Evolutionary conservation across 2,888 invertebrate genomes (phyloP), one percentile per base, ranked within the genome.

Genomic region (Microlaimidae sp.): DNA sequence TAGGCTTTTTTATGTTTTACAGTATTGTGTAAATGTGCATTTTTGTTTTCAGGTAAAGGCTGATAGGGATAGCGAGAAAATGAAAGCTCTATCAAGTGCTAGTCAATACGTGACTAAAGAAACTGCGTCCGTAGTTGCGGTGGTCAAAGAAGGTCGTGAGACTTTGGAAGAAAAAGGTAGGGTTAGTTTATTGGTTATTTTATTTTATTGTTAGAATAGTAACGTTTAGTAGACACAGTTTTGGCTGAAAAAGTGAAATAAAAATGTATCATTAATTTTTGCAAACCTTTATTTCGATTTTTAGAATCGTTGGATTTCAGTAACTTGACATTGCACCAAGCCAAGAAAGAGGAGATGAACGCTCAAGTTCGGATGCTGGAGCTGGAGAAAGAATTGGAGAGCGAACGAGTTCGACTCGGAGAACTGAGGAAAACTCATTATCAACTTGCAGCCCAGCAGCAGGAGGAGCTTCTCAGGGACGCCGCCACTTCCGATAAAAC

Each of bases 281-380:
- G n/a, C n/a, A n/a, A n/a, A n/a, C n/a, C n/a, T n/a, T n/a, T n/a
- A n/a, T n/a, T 7, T 32, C 32, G 53, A 47, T 32, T 60, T 67
- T 10, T 77, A 82, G 89, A 86, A 66, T 83, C 88, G 52, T 76
- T 90, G 62, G 93, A 97, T 74, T 82, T 93, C 64, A 81, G 83
- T 1, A 81, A 85, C 61, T 73, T 97, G 58, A 82, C 85, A 42
- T 77, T 93, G 59, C 93, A 93, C 70, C 89, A 90, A 70, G 86
- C 92, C 1, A 92, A 97, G 69, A 81, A 85, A 38, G 76, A 87
- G 63, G 95, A 97, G 77, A 93, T 99, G 87, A 93, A 97, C 73
- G 82, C 88, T 60, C 92, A 92, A 74, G 89, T 76, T 5, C 68
- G 85, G 65, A 85, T 93, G 56, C 76, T 97, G 60, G 89, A 93